These are phyloP conservation scores for Barbus barbus DNA, from an alignment of 2,113 vertebrate genomes.

Conservation along the genomic window DNA sequence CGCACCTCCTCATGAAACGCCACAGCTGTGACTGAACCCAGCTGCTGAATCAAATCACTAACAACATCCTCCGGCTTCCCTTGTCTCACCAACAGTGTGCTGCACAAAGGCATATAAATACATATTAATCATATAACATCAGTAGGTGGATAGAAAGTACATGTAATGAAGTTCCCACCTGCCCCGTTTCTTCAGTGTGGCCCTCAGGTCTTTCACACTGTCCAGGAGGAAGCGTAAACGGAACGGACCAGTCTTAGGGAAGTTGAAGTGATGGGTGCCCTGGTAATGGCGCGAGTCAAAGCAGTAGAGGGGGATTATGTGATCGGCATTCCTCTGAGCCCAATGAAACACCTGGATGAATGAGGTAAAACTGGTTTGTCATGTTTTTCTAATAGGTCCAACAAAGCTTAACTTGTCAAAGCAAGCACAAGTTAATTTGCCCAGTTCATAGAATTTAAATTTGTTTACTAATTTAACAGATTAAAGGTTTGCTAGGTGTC, in stretches of 20 bases:
- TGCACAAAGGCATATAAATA: slow-evolving; percentile 52
- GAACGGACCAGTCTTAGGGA: slow-evolving; percentile 78
- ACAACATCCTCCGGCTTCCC: slow-evolving; percentile 81
- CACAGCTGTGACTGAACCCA: slow-evolving; percentile 77
- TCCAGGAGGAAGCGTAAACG: slow-evolving; percentile 79
- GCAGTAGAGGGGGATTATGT: slow-evolving; percentile 82
- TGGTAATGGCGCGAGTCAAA: slow-evolving; percentile 80
- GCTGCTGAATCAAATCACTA: slow-evolving; percentile 73
- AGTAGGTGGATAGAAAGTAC: not conserved
- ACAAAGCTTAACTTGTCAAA: not conserved
- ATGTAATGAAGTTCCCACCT: slow-evolving; percentile 66
- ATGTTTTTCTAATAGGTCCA: not conserved
- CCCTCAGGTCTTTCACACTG: slow-evolving; percentile 76
- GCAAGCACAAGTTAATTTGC: not conserved
- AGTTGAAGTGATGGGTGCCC: slow-evolving; percentile 72
- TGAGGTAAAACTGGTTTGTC: not conserved
- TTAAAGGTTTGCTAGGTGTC: not conserved
- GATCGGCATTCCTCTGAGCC: slow-evolving; percentile 76
- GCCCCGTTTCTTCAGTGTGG: slow-evolving; percentile 71
- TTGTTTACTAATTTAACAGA: not conserved
- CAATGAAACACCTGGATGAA: slow-evolving; percentile 75
- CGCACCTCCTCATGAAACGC: slow-evolving; percentile 81
- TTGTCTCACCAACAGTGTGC: slow-evolving; percentile 78
- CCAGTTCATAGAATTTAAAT: not conserved
- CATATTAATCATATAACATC: too few species aligned